Conservation (phyloP, 1,140 invertebrate species). For the Antheraea mylitta region DNA sequence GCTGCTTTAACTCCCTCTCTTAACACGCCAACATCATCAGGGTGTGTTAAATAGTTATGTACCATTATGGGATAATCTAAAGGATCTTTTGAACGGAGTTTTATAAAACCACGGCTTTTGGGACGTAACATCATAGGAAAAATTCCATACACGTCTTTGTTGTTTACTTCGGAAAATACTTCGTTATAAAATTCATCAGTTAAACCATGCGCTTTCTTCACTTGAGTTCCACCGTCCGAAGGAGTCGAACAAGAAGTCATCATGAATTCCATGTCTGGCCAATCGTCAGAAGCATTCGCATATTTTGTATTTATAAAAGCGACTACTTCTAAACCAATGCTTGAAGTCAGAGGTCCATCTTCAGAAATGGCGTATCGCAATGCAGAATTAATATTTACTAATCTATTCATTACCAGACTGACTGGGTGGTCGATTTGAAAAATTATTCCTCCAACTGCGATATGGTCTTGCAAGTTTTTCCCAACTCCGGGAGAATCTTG, state of each 20-base stretch:
- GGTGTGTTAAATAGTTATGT: conserved; percentile 93
- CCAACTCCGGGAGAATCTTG: conserved; percentile 88
- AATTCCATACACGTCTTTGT: conserved; percentile 87
- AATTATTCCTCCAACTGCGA: conserved; percentile 87
- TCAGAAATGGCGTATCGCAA: conserved; percentile 88
- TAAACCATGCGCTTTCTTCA: conserved; percentile 88
- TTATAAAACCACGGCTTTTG: conserved; percentile 89
- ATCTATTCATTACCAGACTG: conserved; percentile 85
- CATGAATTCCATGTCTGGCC: conserved; percentile 95
- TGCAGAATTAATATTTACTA: conserved; percentile 88
- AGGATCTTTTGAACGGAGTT: conserved; percentile 88
- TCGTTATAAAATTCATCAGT: conserved; percentile 89
- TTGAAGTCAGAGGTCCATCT: conserved; percentile 90
- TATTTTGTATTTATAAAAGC: conserved; percentile 94
- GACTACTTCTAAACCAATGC: conserved; percentile 89
- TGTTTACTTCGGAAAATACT: conserved; percentile 84
- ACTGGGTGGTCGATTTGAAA: conserved; percentile 90
- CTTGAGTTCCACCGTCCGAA: conserved; percentile 88
- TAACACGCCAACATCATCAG: conserved; percentile 87
- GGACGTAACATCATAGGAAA: conserved; percentile 94
- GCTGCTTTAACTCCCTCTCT: conserved; percentile 92
- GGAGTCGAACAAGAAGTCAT: conserved; percentile 88
- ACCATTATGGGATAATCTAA: conserved; percentile 91
- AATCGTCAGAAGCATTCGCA: conserved; percentile 89
- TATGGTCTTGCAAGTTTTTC: conserved; percentile 91